phyloP scores from a whole-genome alignment of 2,797 vertebrate species.

The Chanos chanos region DNA sequence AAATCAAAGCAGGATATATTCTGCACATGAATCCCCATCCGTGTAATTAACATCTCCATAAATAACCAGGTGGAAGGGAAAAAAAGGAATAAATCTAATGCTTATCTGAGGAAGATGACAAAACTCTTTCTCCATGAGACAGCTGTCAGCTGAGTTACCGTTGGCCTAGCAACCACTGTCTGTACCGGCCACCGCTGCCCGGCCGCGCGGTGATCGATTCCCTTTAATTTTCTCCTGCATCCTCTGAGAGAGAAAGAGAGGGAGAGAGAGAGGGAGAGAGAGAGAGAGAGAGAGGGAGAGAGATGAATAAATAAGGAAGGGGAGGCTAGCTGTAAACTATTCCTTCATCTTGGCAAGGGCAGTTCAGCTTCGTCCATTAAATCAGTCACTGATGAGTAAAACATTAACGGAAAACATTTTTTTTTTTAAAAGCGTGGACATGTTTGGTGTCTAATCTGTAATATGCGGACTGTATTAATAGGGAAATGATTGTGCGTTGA shows the following conservation, averaged over 20 bases:
- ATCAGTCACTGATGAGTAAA: constrained; percentile 82
- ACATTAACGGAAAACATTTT: constrained; percentile 72
- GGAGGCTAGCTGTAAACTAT: constrained; percentile 78
- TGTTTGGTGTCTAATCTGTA: constrained; percentile 87
- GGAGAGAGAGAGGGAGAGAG: constrained; percentile 32
- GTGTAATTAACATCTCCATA: constrained; percentile 63
- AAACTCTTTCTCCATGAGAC: constrained; percentile 73
- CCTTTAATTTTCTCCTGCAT: constrained; percentile 87
- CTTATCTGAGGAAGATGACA: constrained; percentile 75
- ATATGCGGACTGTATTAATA: constrained; percentile 98
- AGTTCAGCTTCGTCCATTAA: constrained; percentile 82
- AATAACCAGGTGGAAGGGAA: constrained; percentile 59
- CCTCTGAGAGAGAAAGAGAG: constrained; percentile 54
- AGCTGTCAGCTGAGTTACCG: constrained; percentile 82
- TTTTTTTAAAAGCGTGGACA: constrained; percentile 89
- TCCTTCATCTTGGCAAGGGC: constrained; percentile 76
- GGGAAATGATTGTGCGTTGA: constrained; percentile 95
- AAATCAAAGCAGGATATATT: constrained; percentile 49
- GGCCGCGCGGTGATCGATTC: constrained; percentile 85
- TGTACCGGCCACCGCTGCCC: constrained; percentile 74
- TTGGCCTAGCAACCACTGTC: constrained; percentile 86
- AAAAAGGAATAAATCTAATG: constrained; percentile 74
- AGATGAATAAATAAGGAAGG: constrained; percentile 59
- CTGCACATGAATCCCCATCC: constrained; percentile 65
- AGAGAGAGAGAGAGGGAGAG: constrained; percentile 36